A percentile compares a stretch with the other conserved stretches of the same genome.
Conservation (phyloP, 2,888 invertebrate species). For the Xestobium rufovillosum region DNA sequence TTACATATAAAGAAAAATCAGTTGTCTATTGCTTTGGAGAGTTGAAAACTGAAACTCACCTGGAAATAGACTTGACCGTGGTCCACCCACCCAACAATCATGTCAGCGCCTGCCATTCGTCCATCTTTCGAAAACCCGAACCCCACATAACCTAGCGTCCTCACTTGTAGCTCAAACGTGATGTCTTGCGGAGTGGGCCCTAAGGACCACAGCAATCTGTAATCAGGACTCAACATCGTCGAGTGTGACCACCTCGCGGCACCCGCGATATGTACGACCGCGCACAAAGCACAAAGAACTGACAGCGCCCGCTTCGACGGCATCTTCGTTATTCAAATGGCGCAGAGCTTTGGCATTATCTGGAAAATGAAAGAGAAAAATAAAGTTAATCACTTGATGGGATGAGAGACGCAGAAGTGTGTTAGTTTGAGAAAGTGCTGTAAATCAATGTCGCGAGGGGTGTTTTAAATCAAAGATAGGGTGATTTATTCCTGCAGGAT, state of each 20-base stretch:
- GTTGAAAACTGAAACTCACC: conserved; percentile 52
- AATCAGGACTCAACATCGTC: conserved; percentile 49
- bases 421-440: no score
- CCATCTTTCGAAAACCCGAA: conserved; percentile 79
- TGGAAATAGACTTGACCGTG: conserved; percentile 71
- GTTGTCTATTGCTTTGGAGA: no score
- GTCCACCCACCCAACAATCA: conserved; percentile 86
- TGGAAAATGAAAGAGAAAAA: conserved; percentile 26
- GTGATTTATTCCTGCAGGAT: no score
- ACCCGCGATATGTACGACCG: conserved; percentile 36
- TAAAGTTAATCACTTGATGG: no score
- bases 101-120: conserved; percentile 73
- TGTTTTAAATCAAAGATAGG: no score
- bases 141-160: conserved; percentile 78
- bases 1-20: no score
- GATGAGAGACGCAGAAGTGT: no score
- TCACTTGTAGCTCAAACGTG: conserved; percentile 76
- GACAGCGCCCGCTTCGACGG: conserved; percentile 24
- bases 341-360: conserved; percentile 23
- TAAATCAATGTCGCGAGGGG: no score
- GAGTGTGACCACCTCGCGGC: conserved; percentile 44
- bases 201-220: conserved; percentile 63
- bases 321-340: conserved; percentile 6
- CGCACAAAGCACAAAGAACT: conserved; percentile 33
- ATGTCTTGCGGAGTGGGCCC: conserved; percentile 63